Percentiles rank a stretch among this genome's conserved stretches.
These are phyloP conservation scores for Orussus abietinus DNA, from an alignment of 1,140 invertebrate species.

Conservation along the genomic window DNA sequence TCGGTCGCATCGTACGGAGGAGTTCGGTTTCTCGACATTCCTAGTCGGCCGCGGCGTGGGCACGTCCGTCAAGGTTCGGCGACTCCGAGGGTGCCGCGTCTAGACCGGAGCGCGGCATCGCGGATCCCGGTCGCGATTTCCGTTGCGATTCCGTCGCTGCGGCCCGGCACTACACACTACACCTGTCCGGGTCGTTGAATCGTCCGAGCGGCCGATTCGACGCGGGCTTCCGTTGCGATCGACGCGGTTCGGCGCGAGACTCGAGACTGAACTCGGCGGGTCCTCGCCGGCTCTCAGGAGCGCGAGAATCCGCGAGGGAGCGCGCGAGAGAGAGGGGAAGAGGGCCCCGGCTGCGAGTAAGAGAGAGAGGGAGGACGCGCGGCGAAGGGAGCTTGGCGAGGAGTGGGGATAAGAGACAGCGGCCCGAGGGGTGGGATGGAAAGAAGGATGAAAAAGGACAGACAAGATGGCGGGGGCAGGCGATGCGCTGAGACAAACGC, in stretches of 20 bases:
- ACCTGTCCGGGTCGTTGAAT: too few relatives aligned
- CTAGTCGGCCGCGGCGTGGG: too few relatives aligned
- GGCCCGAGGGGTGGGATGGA: background rate
- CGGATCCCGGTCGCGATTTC: too few relatives aligned
- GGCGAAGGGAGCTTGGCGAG: background rate
- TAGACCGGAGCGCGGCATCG: too few relatives aligned
- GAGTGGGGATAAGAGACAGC: background rate
- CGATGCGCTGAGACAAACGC: background rate
- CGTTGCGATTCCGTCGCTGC: too few relatives aligned
- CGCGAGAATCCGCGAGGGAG: background rate
- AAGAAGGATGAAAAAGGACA: too few relatives aligned
- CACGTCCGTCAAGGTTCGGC: too few relatives aligned
- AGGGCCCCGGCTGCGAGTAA: background rate
- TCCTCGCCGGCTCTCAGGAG: conserved; percentile 4
- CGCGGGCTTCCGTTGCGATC: conserved; percentile 14
- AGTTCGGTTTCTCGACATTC: too few relatives aligned
- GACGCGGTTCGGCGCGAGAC: conserved; percentile 29
- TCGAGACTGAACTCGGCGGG: conserved; percentile 25
- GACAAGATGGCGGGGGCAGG: background rate
- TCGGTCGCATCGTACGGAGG: too few relatives aligned
- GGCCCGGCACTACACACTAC: too few relatives aligned
- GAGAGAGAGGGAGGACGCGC: conserved; percentile 2
- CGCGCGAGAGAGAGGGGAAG: background rate
- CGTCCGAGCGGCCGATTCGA: too few relatives aligned
- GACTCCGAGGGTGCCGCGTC: too few relatives aligned